These are phyloP conservation scores for Ophonus ardosiacus DNA, from an alignment of 2,888 invertebrate genomes.

Conservation along the genomic window DNA sequence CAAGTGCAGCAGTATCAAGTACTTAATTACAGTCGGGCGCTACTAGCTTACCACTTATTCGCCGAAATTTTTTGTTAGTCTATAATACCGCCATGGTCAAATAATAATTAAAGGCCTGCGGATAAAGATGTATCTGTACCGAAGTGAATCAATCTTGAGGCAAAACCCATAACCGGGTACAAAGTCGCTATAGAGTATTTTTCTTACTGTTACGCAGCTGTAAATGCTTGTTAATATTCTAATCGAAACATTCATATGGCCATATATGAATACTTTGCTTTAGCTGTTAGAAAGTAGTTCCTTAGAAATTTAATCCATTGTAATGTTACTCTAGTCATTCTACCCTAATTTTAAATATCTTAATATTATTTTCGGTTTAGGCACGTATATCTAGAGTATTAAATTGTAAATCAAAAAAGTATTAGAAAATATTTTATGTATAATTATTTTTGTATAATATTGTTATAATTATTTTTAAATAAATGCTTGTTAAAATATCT, in stretches of 20 bases:
- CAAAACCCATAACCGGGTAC: not conserved
- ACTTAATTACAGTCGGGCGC: no score
- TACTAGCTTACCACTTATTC: not conserved
- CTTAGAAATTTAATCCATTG: slow-evolving; percentile 29
- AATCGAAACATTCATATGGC: slow-evolving; percentile 26
- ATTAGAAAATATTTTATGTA: slow-evolving; percentile 29
- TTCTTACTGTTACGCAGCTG: not conserved
- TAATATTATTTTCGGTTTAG: slow-evolving; percentile 42
- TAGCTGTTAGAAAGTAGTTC: slow-evolving; percentile 8
- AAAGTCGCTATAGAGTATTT: not conserved
- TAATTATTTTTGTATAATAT: slow-evolving; percentile 48
- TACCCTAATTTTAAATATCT: slow-evolving; percentile 40
- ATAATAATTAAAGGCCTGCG: not conserved
- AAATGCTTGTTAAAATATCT: slow-evolving; percentile 36
- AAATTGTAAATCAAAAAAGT: not conserved
- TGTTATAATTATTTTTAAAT: slow-evolving; percentile 50
- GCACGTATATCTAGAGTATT: slow-evolving; percentile 25
- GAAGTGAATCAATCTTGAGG: not conserved
- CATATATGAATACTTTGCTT: slow-evolving; percentile 49
- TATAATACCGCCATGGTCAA: not conserved
- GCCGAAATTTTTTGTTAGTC: not conserved
- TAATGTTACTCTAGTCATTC: slow-evolving; percentile 50
- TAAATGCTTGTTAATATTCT: slow-evolving; percentile 2
- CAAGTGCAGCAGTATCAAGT: no score
- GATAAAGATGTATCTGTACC: not conserved